Percentiles rank a stretch among this genome's conserved stretches.
Conservation (phyloP, 2,888 invertebrate species). For the Lysandra bellargus region DNA sequence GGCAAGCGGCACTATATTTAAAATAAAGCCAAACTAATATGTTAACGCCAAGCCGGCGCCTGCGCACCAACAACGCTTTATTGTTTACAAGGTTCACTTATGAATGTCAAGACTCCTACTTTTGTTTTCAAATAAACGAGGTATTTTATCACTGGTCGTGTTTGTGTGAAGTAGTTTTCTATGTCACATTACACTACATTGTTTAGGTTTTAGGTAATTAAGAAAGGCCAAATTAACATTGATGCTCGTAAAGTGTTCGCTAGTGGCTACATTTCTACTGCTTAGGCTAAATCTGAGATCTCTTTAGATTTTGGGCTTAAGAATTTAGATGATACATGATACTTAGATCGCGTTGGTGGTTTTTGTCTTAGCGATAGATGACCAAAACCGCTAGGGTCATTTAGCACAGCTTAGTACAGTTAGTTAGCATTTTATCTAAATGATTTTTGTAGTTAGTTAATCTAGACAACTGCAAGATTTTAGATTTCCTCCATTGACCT, state of each 20-base stretch:
- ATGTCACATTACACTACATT: slow-evolving; percentile 28
- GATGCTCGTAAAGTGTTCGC: not conserved
- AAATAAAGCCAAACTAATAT: slow-evolving; percentile 37
- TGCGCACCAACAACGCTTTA: slow-evolving; percentile 48
- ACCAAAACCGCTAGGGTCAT: too few relatives aligned
- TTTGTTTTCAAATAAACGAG: slow-evolving; percentile 36
- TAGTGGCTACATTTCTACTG: too few relatives aligned
- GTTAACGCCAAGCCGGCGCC: slow-evolving; percentile 46
- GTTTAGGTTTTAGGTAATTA: not conserved
- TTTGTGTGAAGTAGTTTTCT: slow-evolving; percentile 25
- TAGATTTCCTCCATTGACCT: too few relatives aligned
- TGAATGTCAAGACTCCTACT: slow-evolving; percentile 42
- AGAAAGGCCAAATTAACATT: not conserved
- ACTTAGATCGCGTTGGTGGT: too few relatives aligned
- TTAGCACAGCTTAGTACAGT: too few relatives aligned
- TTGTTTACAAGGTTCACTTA: slow-evolving; percentile 48
- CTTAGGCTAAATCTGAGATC: too few relatives aligned
- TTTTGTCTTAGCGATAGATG: too few relatives aligned
- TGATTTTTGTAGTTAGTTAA: too few relatives aligned
- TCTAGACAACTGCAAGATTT: too few relatives aligned
- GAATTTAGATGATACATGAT: too few relatives aligned
- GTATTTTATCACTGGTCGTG: slow-evolving; percentile 36
- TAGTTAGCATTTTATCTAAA: too few relatives aligned
- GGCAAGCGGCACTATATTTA: not conserved
- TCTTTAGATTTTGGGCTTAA: too few relatives aligned